Base-by-base conservation (phyloP, 2,797 vertebrate genomes). In the Sebastes dallii region DNA sequence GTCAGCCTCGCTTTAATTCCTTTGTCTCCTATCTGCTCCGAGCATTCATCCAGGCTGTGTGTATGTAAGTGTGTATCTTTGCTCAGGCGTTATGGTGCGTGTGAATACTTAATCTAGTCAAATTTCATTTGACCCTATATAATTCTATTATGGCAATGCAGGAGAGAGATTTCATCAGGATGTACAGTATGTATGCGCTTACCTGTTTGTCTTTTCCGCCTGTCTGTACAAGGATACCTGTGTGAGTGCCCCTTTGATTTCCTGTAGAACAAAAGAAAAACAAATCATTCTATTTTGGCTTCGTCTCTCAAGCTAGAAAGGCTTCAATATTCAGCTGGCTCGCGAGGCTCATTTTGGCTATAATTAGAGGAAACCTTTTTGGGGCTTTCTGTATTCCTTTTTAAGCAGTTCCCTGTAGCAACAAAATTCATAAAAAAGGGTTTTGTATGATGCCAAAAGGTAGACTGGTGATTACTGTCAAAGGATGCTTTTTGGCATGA, bases 1-100 rank as follows among this genome's bases (percentile, higher is more conserved):
- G 89, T 87, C 89, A 80, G 84, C 75, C 25, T 81, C 56, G 54
- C 79, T 87, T 89, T 89, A 86, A 92, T 85, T 92, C 86, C 62
- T 89, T 89, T 92, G 88, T 93, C 80, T 90, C 66, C 80, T 84
- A 77, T 75, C 68, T 75, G 84, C 91, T 90, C 24, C 6, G 4
- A 87, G 90, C 88, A 50, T 86, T 87, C 77, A 84, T 67, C 77
- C 78, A 66, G 69, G 66, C 84, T 80, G 67, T 74, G 68, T 77
- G 68, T 72, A 66, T 77, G 69, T 14, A 62, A 65, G 74, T 64
- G 82, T 84, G 82, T 42, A 32, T 75, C 50, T 86, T 83, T 80
- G 78, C 75, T 75, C 34, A 62, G 70, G 74, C 52, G 6, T 79
- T 24, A 34, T 30, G 24, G 77, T 75, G 72, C 29, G 27, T 80